Percentiles rank a stretch among this genome's conserved stretches.
These are phyloP conservation scores for Desoria tigrina DNA, from an alignment of 2,888 invertebrate genomes.

Conservation along the genomic window DNA sequence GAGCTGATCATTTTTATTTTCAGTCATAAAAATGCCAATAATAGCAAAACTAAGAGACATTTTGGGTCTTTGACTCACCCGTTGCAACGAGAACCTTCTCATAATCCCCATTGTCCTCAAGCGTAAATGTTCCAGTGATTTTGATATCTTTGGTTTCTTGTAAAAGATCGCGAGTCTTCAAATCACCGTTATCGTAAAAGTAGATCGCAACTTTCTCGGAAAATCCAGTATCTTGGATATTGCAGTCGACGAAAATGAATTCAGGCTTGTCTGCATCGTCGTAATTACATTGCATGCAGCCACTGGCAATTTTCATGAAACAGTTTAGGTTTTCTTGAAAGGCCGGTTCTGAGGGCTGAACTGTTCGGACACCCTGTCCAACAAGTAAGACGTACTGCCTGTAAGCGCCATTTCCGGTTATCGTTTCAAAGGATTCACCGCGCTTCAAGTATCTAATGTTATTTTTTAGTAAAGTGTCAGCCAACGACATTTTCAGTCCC, in stretches of 20 bases:
- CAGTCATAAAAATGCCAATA: too few relatives aligned
- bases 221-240: not conserved
- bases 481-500: not conserved
- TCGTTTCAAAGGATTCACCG: not conserved
- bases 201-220: not conserved
- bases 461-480: not conserved
- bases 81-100: not conserved
- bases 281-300: not conserved
- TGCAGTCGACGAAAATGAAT: constrained; percentile 5
- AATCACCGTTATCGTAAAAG: not conserved
- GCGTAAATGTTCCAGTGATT: not conserved
- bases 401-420: not conserved
- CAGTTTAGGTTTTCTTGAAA: not conserved
- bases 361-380: too few relatives aligned
- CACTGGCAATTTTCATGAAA: not conserved
- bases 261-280: not conserved
- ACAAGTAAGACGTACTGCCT: not conserved
- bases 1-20: too few relatives aligned
- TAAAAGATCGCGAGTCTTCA: not conserved
- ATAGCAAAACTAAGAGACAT: too few relatives aligned
- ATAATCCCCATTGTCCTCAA: constrained; percentile 4
- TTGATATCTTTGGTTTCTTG: not conserved
- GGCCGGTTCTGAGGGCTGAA: not conserved
- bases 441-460: not conserved
- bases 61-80: constrained; percentile 1